Percentiles rank a stretch among this genome's conserved stretches.
Evolutionary conservation across 2,113 vertebrate genomes (phyloP).

Genomic region (Etheostoma cragini): DNA sequence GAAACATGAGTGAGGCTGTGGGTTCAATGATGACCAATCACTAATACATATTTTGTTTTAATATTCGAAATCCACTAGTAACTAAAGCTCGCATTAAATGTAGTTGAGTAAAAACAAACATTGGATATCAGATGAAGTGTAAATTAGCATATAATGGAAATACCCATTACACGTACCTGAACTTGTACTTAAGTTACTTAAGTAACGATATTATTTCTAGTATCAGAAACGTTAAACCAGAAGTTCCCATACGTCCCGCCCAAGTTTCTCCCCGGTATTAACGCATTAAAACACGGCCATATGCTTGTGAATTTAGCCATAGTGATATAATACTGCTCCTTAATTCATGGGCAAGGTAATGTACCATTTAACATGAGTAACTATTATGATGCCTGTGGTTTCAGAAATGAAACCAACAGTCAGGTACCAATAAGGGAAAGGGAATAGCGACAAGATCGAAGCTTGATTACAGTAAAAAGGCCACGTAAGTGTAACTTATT

Average conservation of each 20-base stretch:
- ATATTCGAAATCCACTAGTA: background rate
- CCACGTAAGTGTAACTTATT: too few species aligned
- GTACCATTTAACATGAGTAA: too few species aligned
- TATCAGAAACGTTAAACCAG: background rate
- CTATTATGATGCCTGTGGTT: accelerated
- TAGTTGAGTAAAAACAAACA: background rate
- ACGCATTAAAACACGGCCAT: background rate
- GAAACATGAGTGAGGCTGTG: background rate
- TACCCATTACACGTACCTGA: background rate
- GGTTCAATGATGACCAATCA: background rate
- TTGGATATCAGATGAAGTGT: background rate
- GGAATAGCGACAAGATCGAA: background rate
- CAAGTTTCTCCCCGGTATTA: too few species aligned
- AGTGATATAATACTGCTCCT: background rate
- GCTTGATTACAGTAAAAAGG: background rate
- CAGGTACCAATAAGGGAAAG: background rate
- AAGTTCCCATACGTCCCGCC: background rate
- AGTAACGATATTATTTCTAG: too few species aligned
- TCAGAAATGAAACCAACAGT: background rate
- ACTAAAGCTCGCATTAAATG: background rate
- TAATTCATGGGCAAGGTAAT: background rate
- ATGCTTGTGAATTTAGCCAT: too few species aligned
- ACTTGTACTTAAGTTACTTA: background rate
- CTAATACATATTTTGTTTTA: too few species aligned
- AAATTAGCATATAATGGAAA: background rate